Base-by-base conservation (phyloP, 2,113 vertebrate species). In the Vicugna pacos region DNA sequence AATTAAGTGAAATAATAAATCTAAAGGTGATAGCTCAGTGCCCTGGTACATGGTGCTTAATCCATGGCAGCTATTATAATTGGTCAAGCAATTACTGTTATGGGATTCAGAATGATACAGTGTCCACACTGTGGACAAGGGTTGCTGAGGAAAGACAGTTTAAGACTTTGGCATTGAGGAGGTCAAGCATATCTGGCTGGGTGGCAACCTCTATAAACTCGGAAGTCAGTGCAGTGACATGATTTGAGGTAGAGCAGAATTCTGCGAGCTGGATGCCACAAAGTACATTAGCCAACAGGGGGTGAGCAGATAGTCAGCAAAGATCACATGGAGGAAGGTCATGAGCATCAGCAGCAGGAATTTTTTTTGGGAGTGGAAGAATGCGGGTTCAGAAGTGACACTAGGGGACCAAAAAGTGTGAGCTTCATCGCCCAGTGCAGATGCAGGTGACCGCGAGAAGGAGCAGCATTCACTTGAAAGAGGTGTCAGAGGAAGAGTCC, bases 1-100 rank as follows among this genome's bases (percentile, higher is more conserved):
- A 93, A 79, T 91, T 85, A 97, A 94, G 89, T 67, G 38, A 95
- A 76, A 90, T n/a, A 65, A 58, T 52, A 65, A 64, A 83, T 87
- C 10, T 60, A 87, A 93, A 95, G 35, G 26, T 26, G 35, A 90
- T 7, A 65, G 8, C n/a, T 90, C 69, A 38, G 12, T 58, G 42
- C 22, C 75, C 60, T 82, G 52, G 72, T 10, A 72, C 3, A n/a
- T 22, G 26, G 13, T 35, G 22, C 30, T 62, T 93, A 65, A 82
- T 62, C 17, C 0, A 30, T 38, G 10, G 58, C 8, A 75, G 65
- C 52, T 82, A 91, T 82, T 65, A 48, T 12, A 69, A 52, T 35
- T 38, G 28, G 42, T 38, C 60, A 95, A 92, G 54, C 26, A 73
- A 69, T 56, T 48, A 56, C 12, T 80, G 2, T 42, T 9, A 32